phyloP scores from a whole-genome alignment of 2,797 vertebrate genomes.

The Sardinella longiceps region DNA sequence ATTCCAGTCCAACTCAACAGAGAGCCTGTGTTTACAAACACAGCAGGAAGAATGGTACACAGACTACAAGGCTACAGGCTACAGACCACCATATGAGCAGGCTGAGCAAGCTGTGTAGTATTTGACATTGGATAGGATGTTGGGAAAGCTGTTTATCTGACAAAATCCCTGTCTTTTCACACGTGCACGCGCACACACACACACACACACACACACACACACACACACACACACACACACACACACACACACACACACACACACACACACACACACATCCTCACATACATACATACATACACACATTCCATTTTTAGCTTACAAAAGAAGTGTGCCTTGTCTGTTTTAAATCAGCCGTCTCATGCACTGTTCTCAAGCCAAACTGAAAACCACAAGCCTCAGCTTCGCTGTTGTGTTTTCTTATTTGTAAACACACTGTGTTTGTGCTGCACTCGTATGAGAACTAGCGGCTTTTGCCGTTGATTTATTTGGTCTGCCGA shows the following conservation, averaged over 20 bases:
- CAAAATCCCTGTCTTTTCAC: not conserved
- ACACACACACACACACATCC: not conserved
- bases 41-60: conserved; percentile 3
- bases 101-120: not conserved
- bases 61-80: not conserved
- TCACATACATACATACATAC: not conserved
- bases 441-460: not conserved
- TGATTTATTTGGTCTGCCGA: not conserved
- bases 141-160: not conserved
- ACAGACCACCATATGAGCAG: not conserved
- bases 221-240: not conserved
- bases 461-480: not conserved
- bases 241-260: too few relatives aligned
- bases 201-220: too few relatives aligned
- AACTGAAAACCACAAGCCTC: not conserved
- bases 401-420: not conserved
- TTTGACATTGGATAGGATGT: not conserved
- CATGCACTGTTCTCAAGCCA: not conserved
- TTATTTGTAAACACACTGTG: not conserved
- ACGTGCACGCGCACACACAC: not conserved
- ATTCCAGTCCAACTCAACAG: conserved; percentile 1
- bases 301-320: not conserved
- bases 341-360: not conserved
- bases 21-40: conserved; percentile 4
- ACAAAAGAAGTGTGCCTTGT: not conserved